phyloP scores from a whole-genome alignment of 2,797 vertebrate species.

The Platyrinchus mystaceus region DNA sequence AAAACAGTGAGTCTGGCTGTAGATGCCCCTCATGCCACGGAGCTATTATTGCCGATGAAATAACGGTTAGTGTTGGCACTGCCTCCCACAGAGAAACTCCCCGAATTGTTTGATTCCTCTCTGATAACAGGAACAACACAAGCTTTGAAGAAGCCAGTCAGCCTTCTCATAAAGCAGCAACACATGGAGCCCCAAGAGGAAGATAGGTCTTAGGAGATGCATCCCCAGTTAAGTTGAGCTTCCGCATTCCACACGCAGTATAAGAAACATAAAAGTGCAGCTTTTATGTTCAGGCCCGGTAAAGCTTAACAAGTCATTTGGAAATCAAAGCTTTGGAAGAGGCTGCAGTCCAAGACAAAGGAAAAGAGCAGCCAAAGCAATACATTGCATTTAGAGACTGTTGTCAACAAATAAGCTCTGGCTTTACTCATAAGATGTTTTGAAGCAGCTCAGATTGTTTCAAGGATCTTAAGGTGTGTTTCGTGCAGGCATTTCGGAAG shows the following conservation, averaged over 20 bases:
- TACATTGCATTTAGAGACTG: background rate
- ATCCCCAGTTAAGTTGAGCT: background rate
- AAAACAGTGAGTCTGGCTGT: background rate
- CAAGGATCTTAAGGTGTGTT: background rate
- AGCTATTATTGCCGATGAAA: background rate
- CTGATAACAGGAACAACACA: background rate
- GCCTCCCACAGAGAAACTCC: background rate
- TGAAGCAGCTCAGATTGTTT: background rate
- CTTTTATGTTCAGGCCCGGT: background rate
- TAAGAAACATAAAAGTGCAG: background rate
- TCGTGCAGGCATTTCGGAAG: background rate
- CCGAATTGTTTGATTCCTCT: background rate
- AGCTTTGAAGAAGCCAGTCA: background rate
- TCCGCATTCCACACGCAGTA: background rate
- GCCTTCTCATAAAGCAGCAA: background rate
- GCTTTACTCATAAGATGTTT: background rate
- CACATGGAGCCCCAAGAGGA: background rate
- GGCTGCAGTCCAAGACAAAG: background rate
- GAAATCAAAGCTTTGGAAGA: constrained; percentile 26
- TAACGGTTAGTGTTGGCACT: background rate
- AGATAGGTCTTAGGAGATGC: background rate
- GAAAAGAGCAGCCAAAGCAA: background rate
- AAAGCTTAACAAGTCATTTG: background rate
- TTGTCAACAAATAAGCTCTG: background rate
- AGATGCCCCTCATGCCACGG: background rate